These are phyloP conservation scores for Cetoscarus ocellatus DNA, from an alignment of 2,797 vertebrate genomes.

Conservation along the genomic window DNA sequence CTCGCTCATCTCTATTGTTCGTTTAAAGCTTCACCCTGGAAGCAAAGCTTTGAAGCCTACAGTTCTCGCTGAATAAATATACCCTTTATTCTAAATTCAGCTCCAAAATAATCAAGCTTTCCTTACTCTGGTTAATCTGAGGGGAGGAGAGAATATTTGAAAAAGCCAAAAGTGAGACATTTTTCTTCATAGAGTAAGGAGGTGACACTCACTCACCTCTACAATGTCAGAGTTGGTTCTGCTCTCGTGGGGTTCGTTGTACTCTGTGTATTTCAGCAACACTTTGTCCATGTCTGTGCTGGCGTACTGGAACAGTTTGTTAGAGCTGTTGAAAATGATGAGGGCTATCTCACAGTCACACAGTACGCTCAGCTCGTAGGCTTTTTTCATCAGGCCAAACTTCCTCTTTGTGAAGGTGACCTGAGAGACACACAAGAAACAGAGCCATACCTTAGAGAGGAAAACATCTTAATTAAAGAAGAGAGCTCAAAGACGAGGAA, in stretches of 20 bases:
- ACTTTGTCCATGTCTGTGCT: constrained; percentile 99
- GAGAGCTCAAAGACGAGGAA: constrained; percentile 1
- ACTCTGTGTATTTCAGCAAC: constrained; percentile 99
- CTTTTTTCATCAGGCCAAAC: constrained; percentile 99
- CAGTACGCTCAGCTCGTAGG: constrained; percentile 98
- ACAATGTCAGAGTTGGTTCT: constrained; percentile 99
- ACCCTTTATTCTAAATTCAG: constrained; percentile 2
- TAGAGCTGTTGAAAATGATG: constrained; percentile 99
- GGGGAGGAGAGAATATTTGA: neutral
- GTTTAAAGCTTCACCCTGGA: constrained; percentile 25
- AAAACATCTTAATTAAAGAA: constrained; percentile 9
- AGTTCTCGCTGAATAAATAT: constrained; percentile 10
- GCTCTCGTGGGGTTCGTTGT: constrained; percentile 99
- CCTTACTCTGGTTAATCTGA: constrained; percentile 20
- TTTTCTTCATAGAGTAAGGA: constrained; percentile 39
- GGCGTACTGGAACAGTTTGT: constrained; percentile 99
- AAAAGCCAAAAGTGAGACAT: constrained; percentile 12
- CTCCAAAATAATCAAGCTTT: constrained; percentile 13
- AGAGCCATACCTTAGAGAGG: constrained; percentile 41
- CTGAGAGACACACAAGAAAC: constrained; percentile 79
- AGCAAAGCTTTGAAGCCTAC: constrained; percentile 19
- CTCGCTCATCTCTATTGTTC: constrained; percentile 41
- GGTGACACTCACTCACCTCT: constrained; percentile 89
- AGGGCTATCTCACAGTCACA: constrained; percentile 99
- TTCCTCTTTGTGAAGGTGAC: constrained; percentile 99